Evolutionary conservation across 2,888 invertebrate genomes (phyloP).

Genomic region (Dorcus hopei): DNA sequence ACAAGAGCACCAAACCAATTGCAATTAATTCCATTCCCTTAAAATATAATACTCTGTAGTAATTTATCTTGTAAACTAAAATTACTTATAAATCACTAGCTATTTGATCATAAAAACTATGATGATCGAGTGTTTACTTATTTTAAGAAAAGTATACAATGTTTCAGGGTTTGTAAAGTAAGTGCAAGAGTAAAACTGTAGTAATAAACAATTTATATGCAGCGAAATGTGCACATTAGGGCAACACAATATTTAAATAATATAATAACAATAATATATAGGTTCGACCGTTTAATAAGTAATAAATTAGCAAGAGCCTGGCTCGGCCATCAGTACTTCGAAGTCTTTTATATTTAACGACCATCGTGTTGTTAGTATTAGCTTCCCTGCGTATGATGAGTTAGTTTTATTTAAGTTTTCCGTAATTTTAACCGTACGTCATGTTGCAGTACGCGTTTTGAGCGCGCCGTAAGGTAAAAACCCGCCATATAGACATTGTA

Average conservation of each 20-base stretch:
- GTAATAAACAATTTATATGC: neutral
- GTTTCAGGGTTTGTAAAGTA: too few relatives aligned
- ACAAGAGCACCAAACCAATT: too few relatives aligned
- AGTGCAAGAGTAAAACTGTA: too few relatives aligned
- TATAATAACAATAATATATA: conserved; percentile 1
- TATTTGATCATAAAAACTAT: too few relatives aligned
- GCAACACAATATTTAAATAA: neutral
- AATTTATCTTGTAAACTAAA: too few relatives aligned
- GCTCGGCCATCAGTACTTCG: neutral
- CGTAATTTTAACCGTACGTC: conserved; percentile 10
- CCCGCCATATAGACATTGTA: conserved; percentile 20
- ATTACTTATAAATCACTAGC: too few relatives aligned
- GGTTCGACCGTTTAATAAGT: neutral
- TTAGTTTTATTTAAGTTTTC: conserved; percentile 2
- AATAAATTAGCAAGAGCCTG: neutral
- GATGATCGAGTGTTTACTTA: too few relatives aligned
- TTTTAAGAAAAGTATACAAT: too few relatives aligned
- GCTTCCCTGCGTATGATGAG: conserved; percentile 3
- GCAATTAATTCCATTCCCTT: too few relatives aligned
- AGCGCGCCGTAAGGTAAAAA: conserved; percentile 15
- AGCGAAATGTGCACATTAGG: neutral
- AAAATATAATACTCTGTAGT: too few relatives aligned
- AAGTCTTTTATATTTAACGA: conserved; percentile 3
- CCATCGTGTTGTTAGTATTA: neutral
- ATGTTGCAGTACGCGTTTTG: neutral